These are phyloP conservation scores for Tortrix viridana DNA, from an alignment of 2,888 invertebrate genomes.

Conservation along the genomic window DNA sequence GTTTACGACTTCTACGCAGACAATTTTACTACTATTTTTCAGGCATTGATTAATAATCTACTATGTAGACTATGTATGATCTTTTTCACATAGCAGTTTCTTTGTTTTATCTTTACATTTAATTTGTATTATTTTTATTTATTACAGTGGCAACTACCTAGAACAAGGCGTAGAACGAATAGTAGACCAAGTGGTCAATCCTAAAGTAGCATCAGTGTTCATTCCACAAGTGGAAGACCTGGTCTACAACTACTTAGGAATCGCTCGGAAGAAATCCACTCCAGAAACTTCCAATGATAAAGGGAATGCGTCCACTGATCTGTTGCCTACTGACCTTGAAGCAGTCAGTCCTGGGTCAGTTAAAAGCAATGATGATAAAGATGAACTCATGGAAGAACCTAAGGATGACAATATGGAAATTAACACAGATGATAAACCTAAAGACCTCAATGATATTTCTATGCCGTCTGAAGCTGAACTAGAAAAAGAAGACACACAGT, in stretches of 20 bases:
- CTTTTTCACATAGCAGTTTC: background rate
- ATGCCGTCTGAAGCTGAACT: conserved; percentile 43
- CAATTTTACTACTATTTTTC: too few species aligned
- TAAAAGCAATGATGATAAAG: conserved; percentile 80
- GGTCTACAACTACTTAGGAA: conserved; percentile 93
- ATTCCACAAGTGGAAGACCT: conserved; percentile 96
- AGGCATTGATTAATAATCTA: too few species aligned
- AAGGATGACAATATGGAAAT: conserved; percentile 44
- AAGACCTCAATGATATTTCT: conserved; percentile 29
- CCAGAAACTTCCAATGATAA: conserved; percentile 67
- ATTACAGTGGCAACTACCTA: conserved; percentile 91
- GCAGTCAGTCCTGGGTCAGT: conserved; percentile 93
- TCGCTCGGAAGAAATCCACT: conserved; percentile 87
- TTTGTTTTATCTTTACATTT: background rate
- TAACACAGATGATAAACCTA: conserved; percentile 50
- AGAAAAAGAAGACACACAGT: conserved; percentile 79
- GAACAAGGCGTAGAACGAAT: conserved; percentile 97
- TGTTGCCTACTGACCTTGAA: conserved; percentile 90
- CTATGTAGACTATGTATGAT: background rate
- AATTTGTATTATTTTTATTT: conserved; percentile 44
- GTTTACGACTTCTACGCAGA: too few species aligned
- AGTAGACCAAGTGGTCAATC: conserved; percentile 97
- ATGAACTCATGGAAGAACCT: conserved; percentile 49
- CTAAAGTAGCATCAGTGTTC: conserved; percentile 94
- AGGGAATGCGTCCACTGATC: conserved; percentile 75